These are phyloP conservation scores for Saccostrea cuccullata DNA, from an alignment of 1,140 invertebrate genomes.

Conservation along the genomic window DNA sequence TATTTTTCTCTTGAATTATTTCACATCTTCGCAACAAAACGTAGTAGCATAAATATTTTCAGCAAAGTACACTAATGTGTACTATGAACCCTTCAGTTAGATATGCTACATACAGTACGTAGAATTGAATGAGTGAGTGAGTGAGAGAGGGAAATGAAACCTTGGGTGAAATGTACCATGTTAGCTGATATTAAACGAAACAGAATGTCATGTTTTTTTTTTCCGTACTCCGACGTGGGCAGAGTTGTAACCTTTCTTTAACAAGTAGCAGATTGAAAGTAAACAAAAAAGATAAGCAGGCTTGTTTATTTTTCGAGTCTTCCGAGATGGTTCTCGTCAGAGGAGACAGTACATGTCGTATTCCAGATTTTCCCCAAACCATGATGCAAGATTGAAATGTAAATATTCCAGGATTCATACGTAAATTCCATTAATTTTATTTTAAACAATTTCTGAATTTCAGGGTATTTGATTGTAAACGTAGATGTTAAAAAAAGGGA, in stretches of 20 bases:
- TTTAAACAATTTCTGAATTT: background rate
- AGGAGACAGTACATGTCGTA: background rate
- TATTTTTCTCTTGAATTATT: no score
- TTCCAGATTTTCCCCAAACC: background rate
- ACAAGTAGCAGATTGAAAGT: background rate
- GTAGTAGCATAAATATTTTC: no score
- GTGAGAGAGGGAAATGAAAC: background rate
- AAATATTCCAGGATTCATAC: background rate
- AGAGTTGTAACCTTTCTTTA: background rate
- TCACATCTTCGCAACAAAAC: no score
- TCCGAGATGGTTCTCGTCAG: background rate
- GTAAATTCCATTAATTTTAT: background rate
- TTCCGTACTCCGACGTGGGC: background rate
- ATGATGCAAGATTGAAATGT: slow-evolving; percentile 14
- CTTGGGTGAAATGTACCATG: background rate
- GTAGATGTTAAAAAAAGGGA: background rate
- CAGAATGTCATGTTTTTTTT: background rate
- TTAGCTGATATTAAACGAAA: background rate
- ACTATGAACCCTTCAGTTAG: no score
- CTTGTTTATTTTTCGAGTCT: background rate
- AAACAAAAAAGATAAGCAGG: background rate
- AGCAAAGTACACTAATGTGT: no score
- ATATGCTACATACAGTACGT: no score
- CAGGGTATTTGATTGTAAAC: background rate
- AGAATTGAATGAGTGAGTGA: background rate